Conservation (phyloP, 2,797 vertebrate species). For the Tauraco hartlaubi region DNA sequence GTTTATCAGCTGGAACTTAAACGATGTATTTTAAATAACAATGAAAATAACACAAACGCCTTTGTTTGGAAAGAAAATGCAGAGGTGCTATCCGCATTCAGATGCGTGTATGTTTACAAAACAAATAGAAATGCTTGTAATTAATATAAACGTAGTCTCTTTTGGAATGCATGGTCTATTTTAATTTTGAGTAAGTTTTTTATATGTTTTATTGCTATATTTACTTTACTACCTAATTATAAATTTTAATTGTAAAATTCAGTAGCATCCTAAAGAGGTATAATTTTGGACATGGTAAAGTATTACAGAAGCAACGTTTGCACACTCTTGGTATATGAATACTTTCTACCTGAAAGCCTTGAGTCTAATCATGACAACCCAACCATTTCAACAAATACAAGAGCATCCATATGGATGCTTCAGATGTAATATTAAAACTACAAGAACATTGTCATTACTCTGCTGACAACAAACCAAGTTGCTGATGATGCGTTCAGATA, state of each 20-base stretch:
- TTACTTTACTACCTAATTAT: background rate
- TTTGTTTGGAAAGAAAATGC: background rate
- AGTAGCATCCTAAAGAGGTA: background rate
- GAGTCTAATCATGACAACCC: background rate
- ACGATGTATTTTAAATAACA: background rate
- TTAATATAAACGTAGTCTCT: background rate
- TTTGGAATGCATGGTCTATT: background rate
- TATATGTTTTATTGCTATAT: background rate
- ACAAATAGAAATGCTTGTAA: background rate
- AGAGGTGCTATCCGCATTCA: background rate
- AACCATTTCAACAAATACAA: background rate
- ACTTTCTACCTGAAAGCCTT: background rate
- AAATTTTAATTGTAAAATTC: background rate
- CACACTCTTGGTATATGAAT: background rate
- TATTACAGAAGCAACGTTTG: background rate
- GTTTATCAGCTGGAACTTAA: background rate
- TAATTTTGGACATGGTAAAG: background rate
- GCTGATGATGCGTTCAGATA: background rate
- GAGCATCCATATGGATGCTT: background rate
- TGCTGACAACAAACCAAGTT: background rate
- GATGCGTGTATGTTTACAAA: background rate
- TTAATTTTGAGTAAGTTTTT: background rate
- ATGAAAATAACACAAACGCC: background rate
- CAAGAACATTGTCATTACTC: background rate
- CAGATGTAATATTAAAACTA: background rate